Evolutionary conservation across 2,113 vertebrate genomes (phyloP).

Genomic region (Saguinus midas): DNA sequence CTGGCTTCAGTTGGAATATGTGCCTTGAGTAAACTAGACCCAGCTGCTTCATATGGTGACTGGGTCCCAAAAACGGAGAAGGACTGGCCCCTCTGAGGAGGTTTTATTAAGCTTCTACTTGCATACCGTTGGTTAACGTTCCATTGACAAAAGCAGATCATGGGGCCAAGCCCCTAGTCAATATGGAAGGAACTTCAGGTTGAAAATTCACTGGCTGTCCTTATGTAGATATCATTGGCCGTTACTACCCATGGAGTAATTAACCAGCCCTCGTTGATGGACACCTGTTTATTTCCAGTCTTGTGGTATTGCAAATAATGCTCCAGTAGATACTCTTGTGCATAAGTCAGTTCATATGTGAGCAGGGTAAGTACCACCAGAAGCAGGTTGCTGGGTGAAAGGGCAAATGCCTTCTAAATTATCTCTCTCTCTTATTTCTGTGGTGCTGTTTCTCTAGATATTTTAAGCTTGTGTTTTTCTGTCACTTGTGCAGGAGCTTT

Average conservation of each 20-base stretch:
- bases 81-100: not conserved
- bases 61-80: not conserved
- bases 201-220: not conserved
- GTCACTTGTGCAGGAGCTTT: not conserved
- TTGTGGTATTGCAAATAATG: not conserved
- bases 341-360: not conserved
- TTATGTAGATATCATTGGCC: not conserved
- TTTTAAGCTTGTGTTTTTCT: constrained; percentile 39
- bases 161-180: not conserved
- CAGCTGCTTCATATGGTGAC: not conserved
- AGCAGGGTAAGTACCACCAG: not conserved
- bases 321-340: no score
- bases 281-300: not conserved
- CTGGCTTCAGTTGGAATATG: rapidly evolving
- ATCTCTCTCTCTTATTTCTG: not conserved
- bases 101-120: no score
- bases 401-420: not conserved
- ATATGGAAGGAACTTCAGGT: not conserved
- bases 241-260: rapidly evolving
- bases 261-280: not conserved
- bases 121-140: not conserved
- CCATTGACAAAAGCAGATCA: not conserved
- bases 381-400: not conserved
- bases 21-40: not conserved
- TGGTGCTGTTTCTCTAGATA: not conserved